phyloP scores from a whole-genome alignment of 1,140 invertebrate genomes.

The Drosophila suzukii region DNA sequence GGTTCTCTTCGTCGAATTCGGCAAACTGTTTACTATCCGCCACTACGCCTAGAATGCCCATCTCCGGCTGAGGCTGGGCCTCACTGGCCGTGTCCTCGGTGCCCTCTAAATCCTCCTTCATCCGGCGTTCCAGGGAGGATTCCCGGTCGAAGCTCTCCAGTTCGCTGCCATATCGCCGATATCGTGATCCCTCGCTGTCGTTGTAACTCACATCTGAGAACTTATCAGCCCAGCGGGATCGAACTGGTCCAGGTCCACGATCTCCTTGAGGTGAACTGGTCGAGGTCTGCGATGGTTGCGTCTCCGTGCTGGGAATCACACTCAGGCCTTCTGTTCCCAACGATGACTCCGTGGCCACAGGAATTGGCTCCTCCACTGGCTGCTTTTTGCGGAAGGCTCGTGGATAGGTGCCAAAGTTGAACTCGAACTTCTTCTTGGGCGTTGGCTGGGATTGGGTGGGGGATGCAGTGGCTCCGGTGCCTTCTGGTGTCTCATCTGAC shows the following conservation, averaged over 20 bases:
- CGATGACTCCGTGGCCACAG: slow-evolving; percentile 57
- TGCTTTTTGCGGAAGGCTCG: slow-evolving; percentile 89
- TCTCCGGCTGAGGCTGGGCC: slow-evolving; percentile 60
- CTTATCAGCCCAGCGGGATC: slow-evolving; percentile 85
- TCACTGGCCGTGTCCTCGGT: slow-evolving; percentile 69
- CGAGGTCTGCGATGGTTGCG: slow-evolving; percentile 84
- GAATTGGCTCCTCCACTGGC: slow-evolving; percentile 83
- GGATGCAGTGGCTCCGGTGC: slow-evolving; percentile 21
- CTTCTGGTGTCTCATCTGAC: slow-evolving; percentile 40
- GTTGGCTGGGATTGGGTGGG: slow-evolving; percentile 70
- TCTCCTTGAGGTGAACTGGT: slow-evolving; percentile 85
- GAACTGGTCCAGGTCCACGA: slow-evolving; percentile 84
- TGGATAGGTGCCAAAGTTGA: slow-evolving; percentile 91
- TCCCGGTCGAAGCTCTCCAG: slow-evolving; percentile 84
- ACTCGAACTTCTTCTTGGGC: slow-evolving; percentile 87
- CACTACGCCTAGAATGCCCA: slow-evolving; percentile 69
- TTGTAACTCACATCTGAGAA: slow-evolving; percentile 85
- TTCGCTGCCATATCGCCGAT: slow-evolving; percentile 79
- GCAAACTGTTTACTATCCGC: slow-evolving; percentile 81
- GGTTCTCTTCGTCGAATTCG: slow-evolving; percentile 83
- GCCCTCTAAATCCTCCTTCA: slow-evolving; percentile 77
- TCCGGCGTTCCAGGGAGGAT: slow-evolving; percentile 83
- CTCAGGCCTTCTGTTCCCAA: slow-evolving; percentile 80
- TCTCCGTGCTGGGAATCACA: slow-evolving; percentile 80
- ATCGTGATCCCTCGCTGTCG: slow-evolving; percentile 83